Percentiles rank a stretch among this genome's conserved stretches.
These are phyloP conservation scores for Adineta ricciae DNA, from an alignment of 2,888 invertebrate genomes.

Conservation along the genomic window DNA sequence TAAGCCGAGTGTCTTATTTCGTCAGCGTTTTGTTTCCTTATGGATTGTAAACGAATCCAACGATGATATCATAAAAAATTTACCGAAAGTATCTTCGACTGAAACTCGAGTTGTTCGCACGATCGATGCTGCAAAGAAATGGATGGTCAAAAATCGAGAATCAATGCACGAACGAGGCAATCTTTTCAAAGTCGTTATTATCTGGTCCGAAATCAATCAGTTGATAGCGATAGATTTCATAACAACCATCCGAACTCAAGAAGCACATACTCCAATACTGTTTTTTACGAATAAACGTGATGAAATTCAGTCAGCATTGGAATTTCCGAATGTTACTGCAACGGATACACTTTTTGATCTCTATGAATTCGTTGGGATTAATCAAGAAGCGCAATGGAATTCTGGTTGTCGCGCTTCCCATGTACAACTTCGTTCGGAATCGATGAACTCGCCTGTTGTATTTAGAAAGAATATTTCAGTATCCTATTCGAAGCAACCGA, in stretches of 20 bases:
- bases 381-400: neutral
- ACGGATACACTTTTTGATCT: neutral
- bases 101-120: neutral
- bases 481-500: too few species aligned
- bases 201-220: too few species aligned
- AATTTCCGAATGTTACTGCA: neutral
- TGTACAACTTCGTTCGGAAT: too few species aligned
- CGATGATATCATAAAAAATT: neutral
- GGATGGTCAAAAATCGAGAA: neutral
- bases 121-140: neutral
- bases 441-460: too few species aligned
- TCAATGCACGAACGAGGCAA: neutral
- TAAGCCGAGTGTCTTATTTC: neutral
- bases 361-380: neutral
- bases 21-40: neutral
- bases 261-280: neutral
- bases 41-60: neutral
- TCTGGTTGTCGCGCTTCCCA: too few species aligned
- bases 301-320: neutral
- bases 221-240: neutral
- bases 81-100: too few species aligned
- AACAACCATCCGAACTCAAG: neutral
- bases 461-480: too few species aligned
- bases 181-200: neutral
- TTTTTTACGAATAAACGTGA: neutral